Percentiles rank a stretch among this genome's conserved stretches.
Evolutionary conservation across 2,888 invertebrate species (phyloP).

Genomic region (Pseudococcus longispinus): DNA sequence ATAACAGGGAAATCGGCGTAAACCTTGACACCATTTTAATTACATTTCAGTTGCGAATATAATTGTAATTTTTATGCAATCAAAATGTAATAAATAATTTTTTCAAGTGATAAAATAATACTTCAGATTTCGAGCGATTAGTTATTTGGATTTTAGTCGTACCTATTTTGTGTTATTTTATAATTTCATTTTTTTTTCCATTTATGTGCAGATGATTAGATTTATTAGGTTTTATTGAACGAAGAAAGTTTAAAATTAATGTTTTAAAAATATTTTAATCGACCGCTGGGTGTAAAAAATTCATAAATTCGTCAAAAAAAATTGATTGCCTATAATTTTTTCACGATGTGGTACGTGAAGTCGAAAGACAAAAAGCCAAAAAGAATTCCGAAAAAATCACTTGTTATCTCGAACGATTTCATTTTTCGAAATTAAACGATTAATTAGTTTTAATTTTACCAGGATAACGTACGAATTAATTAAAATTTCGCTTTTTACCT

Average conservation of each 20-base stretch:
- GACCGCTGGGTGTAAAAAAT: neutral
- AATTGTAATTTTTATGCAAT: constrained; percentile 19
- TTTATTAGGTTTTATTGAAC: neutral
- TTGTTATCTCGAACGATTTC: neutral
- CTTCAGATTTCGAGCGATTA: neutral
- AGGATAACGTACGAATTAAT: neutral
- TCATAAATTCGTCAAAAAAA: neutral
- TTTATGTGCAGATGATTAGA: neutral
- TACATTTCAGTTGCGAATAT: neutral
- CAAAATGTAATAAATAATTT: neutral
- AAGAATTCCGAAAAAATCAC: neutral
- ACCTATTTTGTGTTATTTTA: neutral
- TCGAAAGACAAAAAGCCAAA: neutral
- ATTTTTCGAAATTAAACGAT: neutral
- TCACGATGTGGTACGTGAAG: neutral
- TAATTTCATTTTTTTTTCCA: neutral
- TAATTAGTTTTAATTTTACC: neutral
- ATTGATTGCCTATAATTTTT: neutral
- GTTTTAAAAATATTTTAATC: neutral
- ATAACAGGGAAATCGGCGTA: neutral
- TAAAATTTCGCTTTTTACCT: constrained; percentile 67
- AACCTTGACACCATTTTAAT: constrained; percentile 1
- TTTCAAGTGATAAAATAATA: neutral
- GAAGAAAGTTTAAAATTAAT: neutral
- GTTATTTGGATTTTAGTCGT: neutral